Conservation (phyloP, 1,140 invertebrate species). For the Pseudomyrmex gracilis region DNA sequence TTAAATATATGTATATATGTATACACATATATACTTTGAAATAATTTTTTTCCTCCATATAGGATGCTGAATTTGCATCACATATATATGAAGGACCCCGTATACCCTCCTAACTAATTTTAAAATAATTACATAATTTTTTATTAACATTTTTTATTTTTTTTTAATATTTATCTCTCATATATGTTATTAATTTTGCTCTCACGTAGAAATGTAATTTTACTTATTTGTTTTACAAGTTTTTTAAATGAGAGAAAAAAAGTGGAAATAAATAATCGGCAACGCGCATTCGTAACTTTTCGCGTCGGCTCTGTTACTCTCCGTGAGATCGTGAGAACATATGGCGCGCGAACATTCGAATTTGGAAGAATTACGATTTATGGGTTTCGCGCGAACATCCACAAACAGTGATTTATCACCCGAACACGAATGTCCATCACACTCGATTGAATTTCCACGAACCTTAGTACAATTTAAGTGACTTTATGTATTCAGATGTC, state of each 20-base stretch:
- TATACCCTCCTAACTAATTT: no score
- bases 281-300: slow-evolving; percentile 23
- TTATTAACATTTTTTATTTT: no score
- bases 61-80: no score
- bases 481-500: slow-evolving; percentile 62
- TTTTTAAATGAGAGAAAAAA: neutral
- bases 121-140: no score
- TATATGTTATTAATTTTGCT: neutral
- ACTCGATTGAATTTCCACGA: slow-evolving; percentile 28
- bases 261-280: neutral
- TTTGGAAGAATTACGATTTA: slow-evolving; percentile 53
- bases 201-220: neutral
- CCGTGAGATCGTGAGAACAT: slow-evolving; percentile 30
- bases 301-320: neutral
- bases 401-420: slow-evolving; percentile 45
- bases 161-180: neutral
- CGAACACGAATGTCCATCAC: slow-evolving; percentile 40
- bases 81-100: no score
- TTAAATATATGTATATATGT: no score
- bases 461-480: slow-evolving; percentile 46
- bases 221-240: neutral
- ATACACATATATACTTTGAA: no score
- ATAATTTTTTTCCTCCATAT: no score
- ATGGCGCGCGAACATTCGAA: slow-evolving; percentile 25
- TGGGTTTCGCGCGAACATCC: slow-evolving; percentile 29